phyloP scores from a whole-genome alignment of 2,113 vertebrate species.

The Hippocampus zosterae region DNA sequence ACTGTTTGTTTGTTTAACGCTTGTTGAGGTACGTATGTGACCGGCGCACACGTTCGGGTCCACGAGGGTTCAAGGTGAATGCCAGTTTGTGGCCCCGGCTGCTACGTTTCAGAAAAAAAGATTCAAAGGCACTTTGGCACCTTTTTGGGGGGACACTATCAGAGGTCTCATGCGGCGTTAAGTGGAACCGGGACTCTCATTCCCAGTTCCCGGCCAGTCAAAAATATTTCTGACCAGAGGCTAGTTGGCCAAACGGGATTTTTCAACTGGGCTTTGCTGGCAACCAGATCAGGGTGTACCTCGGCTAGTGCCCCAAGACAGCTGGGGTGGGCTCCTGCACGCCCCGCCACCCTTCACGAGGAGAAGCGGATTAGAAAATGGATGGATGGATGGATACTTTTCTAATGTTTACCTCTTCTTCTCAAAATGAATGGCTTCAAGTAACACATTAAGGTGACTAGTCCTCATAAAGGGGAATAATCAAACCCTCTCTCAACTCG shows the following conservation, averaged over 20 bases:
- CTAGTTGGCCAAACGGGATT: too few relatives aligned
- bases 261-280: too few relatives aligned
- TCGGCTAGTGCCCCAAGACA: too few relatives aligned
- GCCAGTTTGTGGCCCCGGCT: constrained; percentile 26
- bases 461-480: constrained; percentile 22
- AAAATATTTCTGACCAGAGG: too few relatives aligned
- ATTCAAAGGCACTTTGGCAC: constrained; percentile 41
- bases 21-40: constrained; percentile 51
- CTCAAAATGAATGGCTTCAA: not conserved
- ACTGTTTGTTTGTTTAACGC: constrained; percentile 66
- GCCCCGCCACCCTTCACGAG: too few relatives aligned
- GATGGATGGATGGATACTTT: too few relatives aligned
- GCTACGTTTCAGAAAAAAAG: constrained; percentile 43
- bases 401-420: not conserved
- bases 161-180: not conserved
- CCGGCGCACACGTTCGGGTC: constrained; percentile 37
- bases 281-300: too few relatives aligned
- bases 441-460: not conserved
- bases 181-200: too few relatives aligned
- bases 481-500: constrained; percentile 19
- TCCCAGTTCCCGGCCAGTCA: too few relatives aligned
- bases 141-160: not conserved
- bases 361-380: too few relatives aligned
- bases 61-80: constrained; percentile 19
- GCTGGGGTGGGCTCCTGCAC: too few relatives aligned